Conservation (phyloP, 2,113 vertebrate genomes). For the Spea bombifrons region DNA sequence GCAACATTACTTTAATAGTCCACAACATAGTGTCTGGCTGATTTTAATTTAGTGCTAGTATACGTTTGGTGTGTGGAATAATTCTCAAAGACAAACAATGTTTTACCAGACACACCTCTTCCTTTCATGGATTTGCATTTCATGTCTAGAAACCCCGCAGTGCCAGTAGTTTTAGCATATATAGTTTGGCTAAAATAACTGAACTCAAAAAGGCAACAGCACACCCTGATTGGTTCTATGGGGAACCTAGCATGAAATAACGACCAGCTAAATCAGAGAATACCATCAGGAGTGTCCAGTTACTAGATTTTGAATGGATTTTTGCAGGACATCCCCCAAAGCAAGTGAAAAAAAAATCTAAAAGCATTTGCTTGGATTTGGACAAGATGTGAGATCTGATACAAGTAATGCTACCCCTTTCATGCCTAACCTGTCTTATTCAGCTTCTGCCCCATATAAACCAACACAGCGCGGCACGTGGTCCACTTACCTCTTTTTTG, state of each 20-base stretch:
- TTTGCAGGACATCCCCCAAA: too few species aligned
- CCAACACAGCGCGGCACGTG: neutral
- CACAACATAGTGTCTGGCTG: neutral
- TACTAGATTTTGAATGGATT: too few species aligned
- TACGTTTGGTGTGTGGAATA: neutral
- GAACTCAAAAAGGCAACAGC: too few species aligned
- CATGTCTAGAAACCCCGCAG: conserved; percentile 35
- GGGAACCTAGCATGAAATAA: too few species aligned
- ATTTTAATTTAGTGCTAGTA: neutral
- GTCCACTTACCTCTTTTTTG: conserved; percentile 67
- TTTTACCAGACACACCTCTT: neutral
- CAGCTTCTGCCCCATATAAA: neutral
- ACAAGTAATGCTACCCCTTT: conserved; percentile 42
- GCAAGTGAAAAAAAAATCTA: too few species aligned
- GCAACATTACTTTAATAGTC: neutral
- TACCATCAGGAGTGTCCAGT: too few species aligned
- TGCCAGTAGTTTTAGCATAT: too few species aligned
- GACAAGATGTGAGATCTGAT: conserved; percentile 36
- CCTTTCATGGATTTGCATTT: neutral
- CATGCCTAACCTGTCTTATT: conserved; percentile 8
- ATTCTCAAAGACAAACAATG: conserved; percentile 24
- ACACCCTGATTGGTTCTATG: too few species aligned
- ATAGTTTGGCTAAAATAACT: too few species aligned
- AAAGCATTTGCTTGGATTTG: neutral
- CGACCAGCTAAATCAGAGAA: too few species aligned